Evolutionary conservation across 1,140 invertebrate genomes (phyloP).

Genomic region (Bombyx mori): ASM3026992v2 NC_085130.1:3115501-3116000

Average conservation of each 20-base stretch:
- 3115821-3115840: slow-evolving; percentile 17
- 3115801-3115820: slow-evolving; percentile 24
- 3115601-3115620: no score
- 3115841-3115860: slow-evolving; percentile 28
- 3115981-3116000: slow-evolving; percentile 36
- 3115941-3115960: slow-evolving; percentile 53
- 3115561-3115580: slow-evolving; percentile 32
- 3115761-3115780: background rate
- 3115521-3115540: slow-evolving; percentile 33
- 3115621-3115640: background rate
- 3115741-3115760: background rate
- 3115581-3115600: slow-evolving; percentile 13
- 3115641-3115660: slow-evolving; percentile 12
- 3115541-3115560: slow-evolving; percentile 41
- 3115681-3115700: slow-evolving; percentile 16
- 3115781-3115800: background rate
- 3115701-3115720: background rate
- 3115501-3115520: slow-evolving; percentile 33
- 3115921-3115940: slow-evolving; percentile 36
- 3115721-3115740: background rate
- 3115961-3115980: slow-evolving; percentile 51
- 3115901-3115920: slow-evolving; percentile 9
- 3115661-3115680: slow-evolving; percentile 17
- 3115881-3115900: slow-evolving; percentile 22
- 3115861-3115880: slow-evolving; percentile 34